These are phyloP conservation scores for Urechis unicinctus DNA, from an alignment of 2,888 invertebrate genomes.

Conservation along the genomic window DNA sequence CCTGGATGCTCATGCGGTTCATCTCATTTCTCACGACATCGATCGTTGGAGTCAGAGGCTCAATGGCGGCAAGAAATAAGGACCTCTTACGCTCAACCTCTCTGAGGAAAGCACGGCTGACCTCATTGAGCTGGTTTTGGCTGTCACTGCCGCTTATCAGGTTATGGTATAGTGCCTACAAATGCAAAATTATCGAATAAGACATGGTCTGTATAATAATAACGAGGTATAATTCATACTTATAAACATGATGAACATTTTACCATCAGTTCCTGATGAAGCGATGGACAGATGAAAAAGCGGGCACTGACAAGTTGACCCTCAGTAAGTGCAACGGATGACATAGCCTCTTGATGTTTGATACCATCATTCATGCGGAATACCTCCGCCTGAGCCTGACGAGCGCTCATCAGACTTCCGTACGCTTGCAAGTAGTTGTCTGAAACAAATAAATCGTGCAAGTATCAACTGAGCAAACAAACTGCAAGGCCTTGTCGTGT, in stretches of 20 bases:
- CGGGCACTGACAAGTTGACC: not conserved
- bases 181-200: no score
- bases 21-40: not conserved
- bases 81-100: not conserved
- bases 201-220: no score
- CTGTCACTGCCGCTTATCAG: not conserved
- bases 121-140: not conserved
- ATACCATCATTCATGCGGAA: not conserved
- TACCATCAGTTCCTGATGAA: not conserved
- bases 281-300: not conserved
- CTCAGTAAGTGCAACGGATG: not conserved
- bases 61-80: not conserved
- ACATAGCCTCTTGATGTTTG: not conserved
- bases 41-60: not conserved
- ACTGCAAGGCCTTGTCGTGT: no score
- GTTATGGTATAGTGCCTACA: no score
- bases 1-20: not conserved
- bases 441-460: not conserved
- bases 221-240: no score
- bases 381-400: not conserved
- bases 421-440: constrained; percentile 6
- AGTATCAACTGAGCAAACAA: no score
- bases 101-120: not conserved
- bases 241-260: no score
- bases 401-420: not conserved